Percentiles rank a stretch among this genome's conserved stretches.
phyloP scores from a whole-genome alignment of 2,797 vertebrate species.

The Sebastes jordani region DNA sequence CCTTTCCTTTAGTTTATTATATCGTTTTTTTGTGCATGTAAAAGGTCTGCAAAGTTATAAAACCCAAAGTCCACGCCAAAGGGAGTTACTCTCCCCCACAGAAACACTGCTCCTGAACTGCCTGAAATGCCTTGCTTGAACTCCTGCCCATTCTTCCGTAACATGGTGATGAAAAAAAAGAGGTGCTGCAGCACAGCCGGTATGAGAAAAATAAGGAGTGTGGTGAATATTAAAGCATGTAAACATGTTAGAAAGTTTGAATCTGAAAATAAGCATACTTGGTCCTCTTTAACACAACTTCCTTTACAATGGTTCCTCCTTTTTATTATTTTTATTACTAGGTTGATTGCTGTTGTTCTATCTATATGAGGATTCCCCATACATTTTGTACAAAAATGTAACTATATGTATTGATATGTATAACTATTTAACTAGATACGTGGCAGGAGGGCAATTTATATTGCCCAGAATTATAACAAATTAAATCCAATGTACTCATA shows the following conservation, averaged over 20 bases:
- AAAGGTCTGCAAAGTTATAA: no score
- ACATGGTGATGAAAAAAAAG: background rate
- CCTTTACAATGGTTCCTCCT: background rate
- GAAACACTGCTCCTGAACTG: no score
- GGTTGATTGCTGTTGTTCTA: slow-evolving; percentile 8
- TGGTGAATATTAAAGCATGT: no score
- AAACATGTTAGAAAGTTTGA: no score
- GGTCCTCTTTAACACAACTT: background rate
- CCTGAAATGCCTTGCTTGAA: no score
- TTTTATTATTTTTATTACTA: background rate
- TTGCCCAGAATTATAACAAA: background rate
- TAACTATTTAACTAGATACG: background rate
- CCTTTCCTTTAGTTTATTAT: no score
- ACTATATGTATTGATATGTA: background rate
- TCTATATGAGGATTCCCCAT: background rate
- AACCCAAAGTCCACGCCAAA: no score
- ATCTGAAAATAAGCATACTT: no score
- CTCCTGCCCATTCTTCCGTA: background rate
- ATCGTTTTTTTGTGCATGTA: no score
- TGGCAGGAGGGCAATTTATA: background rate
- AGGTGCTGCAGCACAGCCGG: no score
- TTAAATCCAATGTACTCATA: background rate
- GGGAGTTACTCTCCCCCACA: no score
- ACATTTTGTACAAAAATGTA: background rate
- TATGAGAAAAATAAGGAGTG: no score